Evolutionary conservation across 1,140 invertebrate genomes (phyloP), one percentile per base, ranked within the genome.

Genomic region (Saccostrea glomerata): DNA sequence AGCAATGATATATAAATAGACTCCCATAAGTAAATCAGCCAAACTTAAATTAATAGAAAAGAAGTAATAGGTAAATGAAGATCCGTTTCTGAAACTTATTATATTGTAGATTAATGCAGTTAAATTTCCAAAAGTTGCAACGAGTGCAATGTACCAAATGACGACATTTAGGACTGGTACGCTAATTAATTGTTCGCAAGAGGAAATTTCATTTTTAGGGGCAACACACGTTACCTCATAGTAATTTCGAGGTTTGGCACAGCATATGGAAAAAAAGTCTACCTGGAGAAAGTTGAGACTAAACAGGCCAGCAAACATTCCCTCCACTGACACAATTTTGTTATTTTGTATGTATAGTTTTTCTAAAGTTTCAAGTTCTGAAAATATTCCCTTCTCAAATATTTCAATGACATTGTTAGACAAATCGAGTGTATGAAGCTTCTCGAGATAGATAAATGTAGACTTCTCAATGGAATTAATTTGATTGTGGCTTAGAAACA

Each of bases 21-120:
- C 94, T 6, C 96, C 96, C 96, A 96, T 96, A 73, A 96, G 92
- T 47, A 96, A 94, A 91, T 96, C 96, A 9, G 95, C 96, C n/a
- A 96, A 92, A 0, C 96, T 96, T 87, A 97, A 94, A 93, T 97
- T 97, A 12, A 96, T 96, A 86, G 96, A 97, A 92, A 95, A 96
- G 96, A 89, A 97, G 73, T 91, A 96, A 96, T 95, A 97, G 92
- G 93, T 96, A 96, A 91, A 91, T 70, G 91, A 93, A 17, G 88
- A 77, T 82, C 20, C 83, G 13, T 86, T 86, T 73, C 92, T 82
- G 17, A 92, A 60, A 85, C 95, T 92, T 20, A 89, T 89, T 2
- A 95, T 93, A 84, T 96, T 94, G 91, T 96, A 97, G 3, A 96
- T 91, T 73, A 97, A 95, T 60, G 97, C 97, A 25, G 97, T 92